Base-by-base conservation (phyloP, 2,888 invertebrate genomes). In the Meghimatium bilineatum region DNA sequence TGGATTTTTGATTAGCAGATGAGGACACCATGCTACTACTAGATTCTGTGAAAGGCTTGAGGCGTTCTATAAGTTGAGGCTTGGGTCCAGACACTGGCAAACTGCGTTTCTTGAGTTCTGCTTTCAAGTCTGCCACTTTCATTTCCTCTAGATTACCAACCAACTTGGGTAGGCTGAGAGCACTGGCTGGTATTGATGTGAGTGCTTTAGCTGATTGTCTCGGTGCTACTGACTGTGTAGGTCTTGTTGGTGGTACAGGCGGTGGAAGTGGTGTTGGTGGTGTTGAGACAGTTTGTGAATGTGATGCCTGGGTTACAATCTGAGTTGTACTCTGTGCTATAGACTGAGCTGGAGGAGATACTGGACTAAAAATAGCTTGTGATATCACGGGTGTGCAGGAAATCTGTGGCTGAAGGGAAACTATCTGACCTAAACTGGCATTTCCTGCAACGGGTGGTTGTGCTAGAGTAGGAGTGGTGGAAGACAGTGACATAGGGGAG, bases 21-120 rank as follows among this genome's bases (percentile, higher is more conserved):
- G 74, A 23, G 20, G 49, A 14, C 23, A 56, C 17, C 52, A 32
- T 56, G 34, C 23, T 71, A n/a, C 38, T 49, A 26, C 34, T 83
- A 26, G 78, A 67, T 79, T 94, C 94, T 44, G 94, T 92, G 89
- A 92, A 94, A 10, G 94, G 97, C 88, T 97, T 96, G 83, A 99
- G 94, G 69, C 99, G 95, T 93, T 99, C 98, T 84, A 99, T 97
- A 69, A 99, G 94, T 92, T 98, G 97, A 17, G 98, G 97, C 93
- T 99, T 99, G 0, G 98, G 96, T 36, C 99, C 99, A 23, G 98
- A 98, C 0, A 99, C 99, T 10, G 98, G 97, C 85, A 99, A 94
- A 93, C 97, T 98, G 77, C 99, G 95, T 84, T 97, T 96, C 94
- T 98, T 99, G 90, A 98, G 95, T 93, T 99, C 98, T 84, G 97